Conservation (phyloP, 2,797 vertebrate species). For the Myotis daubentonii region DNA sequence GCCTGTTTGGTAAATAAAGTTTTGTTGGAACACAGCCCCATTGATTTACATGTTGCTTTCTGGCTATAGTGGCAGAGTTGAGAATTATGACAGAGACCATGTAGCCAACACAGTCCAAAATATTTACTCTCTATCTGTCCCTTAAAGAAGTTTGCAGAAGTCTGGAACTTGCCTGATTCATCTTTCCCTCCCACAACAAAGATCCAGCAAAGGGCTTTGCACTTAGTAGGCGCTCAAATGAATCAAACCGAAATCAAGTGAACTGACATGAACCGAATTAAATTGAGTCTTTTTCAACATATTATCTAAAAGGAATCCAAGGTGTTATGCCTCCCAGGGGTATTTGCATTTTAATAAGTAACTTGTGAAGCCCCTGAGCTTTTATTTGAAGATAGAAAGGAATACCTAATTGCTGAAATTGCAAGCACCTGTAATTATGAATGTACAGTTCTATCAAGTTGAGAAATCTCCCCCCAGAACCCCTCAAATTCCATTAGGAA, state of each 20-base stretch:
- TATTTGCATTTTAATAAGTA: constrained; percentile 72
- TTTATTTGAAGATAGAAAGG: constrained; percentile 67
- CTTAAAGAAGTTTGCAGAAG: neutral
- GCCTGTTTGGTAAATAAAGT: neutral
- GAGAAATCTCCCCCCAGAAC: constrained; percentile 38
- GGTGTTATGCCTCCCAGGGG: constrained; percentile 16
- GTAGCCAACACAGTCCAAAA: neutral
- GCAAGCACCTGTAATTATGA: constrained; percentile 55
- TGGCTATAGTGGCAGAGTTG: neutral
- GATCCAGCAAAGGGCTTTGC: neutral
- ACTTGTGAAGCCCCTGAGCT: constrained; percentile 57
- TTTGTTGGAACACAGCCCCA: neutral
- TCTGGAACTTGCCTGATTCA: neutral
- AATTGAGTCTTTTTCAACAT: constrained; percentile 19
- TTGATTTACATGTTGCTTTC: neutral
- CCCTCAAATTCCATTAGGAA: neutral
- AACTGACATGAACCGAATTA: constrained; percentile 41
- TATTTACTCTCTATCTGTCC: neutral
- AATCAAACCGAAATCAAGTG: neutral
- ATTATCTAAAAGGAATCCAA: constrained; percentile 55
- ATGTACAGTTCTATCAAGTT: neutral
- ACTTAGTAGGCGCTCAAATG: constrained; percentile 16
- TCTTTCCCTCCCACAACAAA: neutral
- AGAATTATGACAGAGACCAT: neutral
- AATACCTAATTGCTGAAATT: constrained; percentile 65